Evolutionary conservation across 2,113 vertebrate species (phyloP), one percentile per base, ranked within the genome.

Genomic region (Neofelis nebulosa): DNA sequence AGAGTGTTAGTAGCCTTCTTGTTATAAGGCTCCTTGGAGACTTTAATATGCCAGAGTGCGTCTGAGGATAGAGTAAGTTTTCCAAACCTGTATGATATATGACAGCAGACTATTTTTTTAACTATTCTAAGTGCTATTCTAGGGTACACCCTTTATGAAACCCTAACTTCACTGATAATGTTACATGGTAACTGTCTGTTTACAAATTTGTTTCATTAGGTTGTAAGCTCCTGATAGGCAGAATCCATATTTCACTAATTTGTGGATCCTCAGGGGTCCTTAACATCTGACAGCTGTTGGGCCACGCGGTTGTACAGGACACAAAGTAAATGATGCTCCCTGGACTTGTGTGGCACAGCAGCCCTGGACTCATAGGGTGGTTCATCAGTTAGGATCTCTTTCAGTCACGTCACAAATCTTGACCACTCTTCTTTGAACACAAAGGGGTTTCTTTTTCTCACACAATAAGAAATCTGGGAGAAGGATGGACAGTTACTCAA

Each of bases 361-460:
- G 14, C 23, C 8, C 19, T 31, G 33, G 11, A 61, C 0, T 0
- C 29, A 10, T 0, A 33, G 6, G 41, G 7, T 6, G 38, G 7
- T 41, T 7, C 38, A 55, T 74, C 65, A 65, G 19, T 33, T 36
- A 48, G 36, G 4, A 7, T 68, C 55, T 45, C 52, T 90, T 86
- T 90, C 9, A 80, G 45, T 7, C 25, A 50, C 50, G 29, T 79
- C 33, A 38, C 55, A 69, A 41, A 74, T 38, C 80, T 21, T 88
- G 48, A 41, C 23, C n/a, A 29, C 16, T 87, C 68, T 55, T 79
- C 52, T 41, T 73, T 66, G 63, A 36, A 33, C 31, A n/a, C 52
- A 48, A 83, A n/a, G 14, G 4, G 7, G 8, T 68, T 93, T 57
- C 55, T 78, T 91, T 80, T 86, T 74, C 81, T 88, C 13, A 61